phyloP scores from a whole-genome alignment of 2,113 vertebrate genomes.

The Anoura caudifer region DNA sequence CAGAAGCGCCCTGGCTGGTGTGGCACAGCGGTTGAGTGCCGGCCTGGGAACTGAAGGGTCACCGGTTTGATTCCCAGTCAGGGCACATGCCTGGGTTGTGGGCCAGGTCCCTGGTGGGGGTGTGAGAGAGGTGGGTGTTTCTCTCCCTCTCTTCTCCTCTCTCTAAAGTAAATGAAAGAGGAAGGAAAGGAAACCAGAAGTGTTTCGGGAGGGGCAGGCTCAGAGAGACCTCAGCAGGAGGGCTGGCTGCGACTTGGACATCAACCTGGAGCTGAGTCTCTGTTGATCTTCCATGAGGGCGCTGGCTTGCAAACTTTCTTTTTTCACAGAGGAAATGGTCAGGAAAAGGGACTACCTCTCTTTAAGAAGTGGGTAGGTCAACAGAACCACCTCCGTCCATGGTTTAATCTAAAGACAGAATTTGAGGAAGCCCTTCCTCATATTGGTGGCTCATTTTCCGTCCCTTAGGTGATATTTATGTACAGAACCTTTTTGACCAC shows the following conservation, averaged over 20 bases:
- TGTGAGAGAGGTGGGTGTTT: no score
- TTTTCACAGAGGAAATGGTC: conserved; percentile 75
- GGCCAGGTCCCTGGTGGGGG: no score
- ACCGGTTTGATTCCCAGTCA: no score
- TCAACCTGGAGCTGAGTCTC: neutral
- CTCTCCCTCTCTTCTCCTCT: no score
- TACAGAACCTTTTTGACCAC: neutral
- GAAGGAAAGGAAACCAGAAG: neutral
- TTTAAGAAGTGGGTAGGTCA: conserved; percentile 73
- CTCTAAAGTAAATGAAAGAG: no score
- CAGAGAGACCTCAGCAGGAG: neutral
- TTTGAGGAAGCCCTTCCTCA: neutral
- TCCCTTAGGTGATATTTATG: neutral
- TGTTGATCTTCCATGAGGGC: conserved; percentile 52
- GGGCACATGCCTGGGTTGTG: no score
- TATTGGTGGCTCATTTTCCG: neutral
- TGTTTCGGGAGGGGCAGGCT: neutral
- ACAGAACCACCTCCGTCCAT: conserved; percentile 26
- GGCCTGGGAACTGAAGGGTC: no score
- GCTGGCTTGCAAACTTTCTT: conserved; percentile 69
- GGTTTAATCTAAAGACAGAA: conserved; percentile 36
- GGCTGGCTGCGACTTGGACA: neutral
- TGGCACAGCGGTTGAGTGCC: no score
- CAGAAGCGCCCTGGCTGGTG: no score
- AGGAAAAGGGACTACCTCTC: conserved; percentile 68